phyloP scores from a whole-genome alignment of 1,140 invertebrate species.

The Eriosoma lanigerum region DNA sequence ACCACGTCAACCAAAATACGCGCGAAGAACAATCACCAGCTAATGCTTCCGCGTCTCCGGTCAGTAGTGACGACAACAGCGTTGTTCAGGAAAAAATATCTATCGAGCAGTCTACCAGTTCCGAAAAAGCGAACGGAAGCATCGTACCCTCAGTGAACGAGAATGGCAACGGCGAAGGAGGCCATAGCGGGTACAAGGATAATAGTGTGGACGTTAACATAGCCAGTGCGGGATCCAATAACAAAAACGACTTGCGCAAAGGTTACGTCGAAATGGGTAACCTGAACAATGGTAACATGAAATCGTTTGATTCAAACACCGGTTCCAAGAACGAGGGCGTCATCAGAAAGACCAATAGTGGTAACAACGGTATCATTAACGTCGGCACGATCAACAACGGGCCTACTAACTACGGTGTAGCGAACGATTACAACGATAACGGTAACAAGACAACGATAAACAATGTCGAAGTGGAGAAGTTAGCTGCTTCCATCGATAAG shows the following conservation, averaged over 20 bases:
- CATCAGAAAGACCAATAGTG: background rate
- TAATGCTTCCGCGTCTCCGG: background rate
- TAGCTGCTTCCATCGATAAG: background rate
- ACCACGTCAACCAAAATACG: no score
- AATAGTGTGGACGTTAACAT: no score
- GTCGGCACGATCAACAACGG: background rate
- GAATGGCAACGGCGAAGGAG: no score
- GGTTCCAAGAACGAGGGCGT: background rate
- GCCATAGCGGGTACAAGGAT: no score
- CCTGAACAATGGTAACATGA: background rate
- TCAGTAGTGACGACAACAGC: background rate
- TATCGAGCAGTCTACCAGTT: no score
- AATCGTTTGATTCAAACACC: no score
- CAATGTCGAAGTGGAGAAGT: background rate
- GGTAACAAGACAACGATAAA: no score
- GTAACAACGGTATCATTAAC: background rate
- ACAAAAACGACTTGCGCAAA: background rate
- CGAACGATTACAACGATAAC: background rate
- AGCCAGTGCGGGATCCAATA: background rate
- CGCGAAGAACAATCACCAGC: background rate
- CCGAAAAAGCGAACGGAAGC: no score
- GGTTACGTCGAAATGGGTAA: background rate
- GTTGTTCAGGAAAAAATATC: background rate
- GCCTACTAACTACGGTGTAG: background rate
- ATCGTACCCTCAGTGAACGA: no score